Base-by-base conservation (phyloP, 2,113 vertebrate species). In the Nanorana parkeri region DNA sequence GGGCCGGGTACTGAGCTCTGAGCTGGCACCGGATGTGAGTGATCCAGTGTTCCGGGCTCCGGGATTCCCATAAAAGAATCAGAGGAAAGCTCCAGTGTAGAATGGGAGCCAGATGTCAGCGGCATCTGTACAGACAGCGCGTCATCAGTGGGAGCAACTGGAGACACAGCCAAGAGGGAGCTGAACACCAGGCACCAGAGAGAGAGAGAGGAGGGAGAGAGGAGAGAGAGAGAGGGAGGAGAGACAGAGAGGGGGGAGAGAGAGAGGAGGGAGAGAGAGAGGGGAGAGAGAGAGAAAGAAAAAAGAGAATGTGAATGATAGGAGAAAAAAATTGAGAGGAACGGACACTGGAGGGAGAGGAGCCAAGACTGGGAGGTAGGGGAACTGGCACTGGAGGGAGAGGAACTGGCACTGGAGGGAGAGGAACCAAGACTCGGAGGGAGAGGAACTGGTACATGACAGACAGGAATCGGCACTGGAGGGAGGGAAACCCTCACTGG, bases 81-180 rank as follows among this genome's bases (percentile, higher is more conserved):
- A 3, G 32, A 36, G 32, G 32, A 7, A 36, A 36, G 13, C 24
- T 26, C 61, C 61, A 24, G 23, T 5, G 13, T 16, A 15, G 21
- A 71, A 52, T 47, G 41, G 41, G 41, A 21, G 20, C 66, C 66
- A 68, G 66, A 68, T 68, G 66, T 68, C 32, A 68, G n/a, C 32
- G 0, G 32, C 17, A 36, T n/a, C 66, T 20, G 66, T 21, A 8
- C 66, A 68, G 66, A 19, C 68, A 71, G 11, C 1, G 13, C 2
- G 26, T 28, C 24, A 64, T 64, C 61, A 28, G 61, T 36, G 32
- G 32, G 61, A 28, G 24, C 32, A 24, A 26, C 4, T 23, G 15
- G 61, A 17, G 61, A 7, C 61, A 21, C 5, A 63, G 60, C 11
- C 32, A 63, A 23, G 7, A 1, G 60, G 24, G 28, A 66, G 64